phyloP scores from a whole-genome alignment of 2,113 vertebrate species.

The Malurus cyaneus region DNA sequence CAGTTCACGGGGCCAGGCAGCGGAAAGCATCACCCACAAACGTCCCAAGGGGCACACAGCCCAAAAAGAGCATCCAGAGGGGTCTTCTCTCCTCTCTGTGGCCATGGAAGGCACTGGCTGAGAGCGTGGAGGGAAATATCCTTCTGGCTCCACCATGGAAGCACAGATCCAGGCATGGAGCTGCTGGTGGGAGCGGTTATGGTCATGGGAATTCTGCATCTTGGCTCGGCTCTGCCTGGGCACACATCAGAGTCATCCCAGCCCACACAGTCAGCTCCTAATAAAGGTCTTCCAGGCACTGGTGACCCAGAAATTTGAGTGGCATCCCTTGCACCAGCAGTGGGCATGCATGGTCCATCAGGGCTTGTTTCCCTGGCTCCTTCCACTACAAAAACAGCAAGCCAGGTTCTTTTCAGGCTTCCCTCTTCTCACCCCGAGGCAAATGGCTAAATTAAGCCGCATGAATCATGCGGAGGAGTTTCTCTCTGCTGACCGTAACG shows the following conservation, averaged over 20 bases:
- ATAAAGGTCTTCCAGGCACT: background rate
- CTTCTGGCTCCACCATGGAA: no score
- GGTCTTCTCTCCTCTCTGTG: no score
- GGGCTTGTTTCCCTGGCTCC: background rate
- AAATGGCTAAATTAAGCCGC: background rate
- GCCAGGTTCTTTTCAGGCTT: background rate
- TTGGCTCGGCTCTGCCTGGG: background rate
- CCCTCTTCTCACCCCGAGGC: background rate
- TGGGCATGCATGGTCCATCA: rapidly evolving
- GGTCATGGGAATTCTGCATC: rapidly evolving
- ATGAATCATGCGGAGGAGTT: constrained; percentile 19
- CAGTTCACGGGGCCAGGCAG: no score
- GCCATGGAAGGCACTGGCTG: no score
- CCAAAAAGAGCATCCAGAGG: no score
- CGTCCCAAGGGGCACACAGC: no score
- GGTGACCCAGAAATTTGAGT: rapidly evolving
- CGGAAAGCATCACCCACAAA: no score
- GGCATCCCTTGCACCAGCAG: background rate
- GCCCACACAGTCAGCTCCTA: background rate
- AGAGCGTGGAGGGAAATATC: no score
- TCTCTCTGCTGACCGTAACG: background rate
- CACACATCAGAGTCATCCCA: rapidly evolving
- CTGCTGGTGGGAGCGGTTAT: no score
- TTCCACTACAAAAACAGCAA: background rate
- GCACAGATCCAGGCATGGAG: no score